phyloP scores from a whole-genome alignment of 2,888 invertebrate genomes.

The Drosophila cyrtoloma region DNA sequence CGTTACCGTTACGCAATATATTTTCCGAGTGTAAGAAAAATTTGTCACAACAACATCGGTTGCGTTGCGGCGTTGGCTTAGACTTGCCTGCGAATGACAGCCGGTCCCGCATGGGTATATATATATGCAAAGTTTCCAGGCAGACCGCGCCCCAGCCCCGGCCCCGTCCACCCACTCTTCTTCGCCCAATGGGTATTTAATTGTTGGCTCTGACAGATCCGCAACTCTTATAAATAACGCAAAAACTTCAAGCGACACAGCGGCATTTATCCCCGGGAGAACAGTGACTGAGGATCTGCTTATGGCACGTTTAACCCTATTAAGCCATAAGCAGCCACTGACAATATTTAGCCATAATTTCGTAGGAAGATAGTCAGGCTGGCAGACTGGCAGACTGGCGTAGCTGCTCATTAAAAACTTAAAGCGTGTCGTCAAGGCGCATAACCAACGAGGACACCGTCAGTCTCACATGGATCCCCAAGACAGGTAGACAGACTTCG shows the following conservation, averaged over 20 bases:
- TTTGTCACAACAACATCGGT: conserved; percentile 61
- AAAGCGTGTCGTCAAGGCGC: conserved; percentile 65
- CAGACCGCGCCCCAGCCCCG: neutral
- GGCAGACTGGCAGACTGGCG: neutral
- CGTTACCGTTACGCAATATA: conserved; percentile 62
- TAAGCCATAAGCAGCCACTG: conserved; percentile 54
- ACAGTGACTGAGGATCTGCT: conserved; percentile 25
- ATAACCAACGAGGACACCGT: conserved; percentile 49
- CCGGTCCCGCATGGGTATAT: conserved; percentile 24
- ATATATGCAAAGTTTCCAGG: conserved; percentile 41
- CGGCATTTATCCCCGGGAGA: conserved; percentile 12
- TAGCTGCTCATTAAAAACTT: conserved; percentile 73
- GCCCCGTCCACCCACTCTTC: neutral
- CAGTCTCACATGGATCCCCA: conserved; percentile 28
- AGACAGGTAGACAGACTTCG: conserved; percentile 22
- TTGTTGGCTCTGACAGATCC: conserved; percentile 50
- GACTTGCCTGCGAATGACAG: conserved; percentile 45
- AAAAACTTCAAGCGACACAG: conserved; percentile 39
- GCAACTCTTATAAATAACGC: conserved; percentile 65
- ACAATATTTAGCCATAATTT: conserved; percentile 66
- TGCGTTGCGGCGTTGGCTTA: conserved; percentile 28
- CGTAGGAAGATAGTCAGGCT: conserved; percentile 5
- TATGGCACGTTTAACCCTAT: conserved; percentile 63
- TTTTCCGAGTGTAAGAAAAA: conserved; percentile 54
- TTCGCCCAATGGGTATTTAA: conserved; percentile 53